These are phyloP conservation scores for Megalops atlanticus DNA, from an alignment of 2,113 vertebrate genomes.

Conservation along the genomic window DNA sequence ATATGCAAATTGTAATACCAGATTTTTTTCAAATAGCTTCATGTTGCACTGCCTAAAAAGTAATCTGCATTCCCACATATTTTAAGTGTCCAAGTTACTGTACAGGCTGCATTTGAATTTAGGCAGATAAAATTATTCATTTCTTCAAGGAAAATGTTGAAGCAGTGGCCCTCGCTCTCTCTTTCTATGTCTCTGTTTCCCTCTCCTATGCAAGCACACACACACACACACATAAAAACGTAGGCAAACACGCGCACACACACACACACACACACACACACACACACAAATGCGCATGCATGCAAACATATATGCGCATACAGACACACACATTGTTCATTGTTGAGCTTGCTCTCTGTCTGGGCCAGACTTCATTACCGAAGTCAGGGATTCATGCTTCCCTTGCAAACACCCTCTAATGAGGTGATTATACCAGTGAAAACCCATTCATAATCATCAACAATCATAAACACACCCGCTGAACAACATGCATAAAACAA, in stretches of 20 bases:
- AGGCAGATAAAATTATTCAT: neutral
- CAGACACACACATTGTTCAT: constrained; percentile 14
- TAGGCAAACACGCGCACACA: constrained; percentile 19
- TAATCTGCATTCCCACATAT: too few species aligned
- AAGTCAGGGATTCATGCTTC: neutral
- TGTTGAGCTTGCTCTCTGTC: neutral
- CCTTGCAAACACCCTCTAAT: neutral
- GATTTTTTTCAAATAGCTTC: too few species aligned
- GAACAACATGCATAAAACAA: constrained; percentile 41
- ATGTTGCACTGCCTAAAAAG: too few species aligned
- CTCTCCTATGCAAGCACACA: too few species aligned
- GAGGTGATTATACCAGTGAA: constrained; percentile 11
- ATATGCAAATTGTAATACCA: too few species aligned
- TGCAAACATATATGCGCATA: constrained; percentile 33
- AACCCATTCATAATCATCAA: neutral
- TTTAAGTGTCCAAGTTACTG: neutral
- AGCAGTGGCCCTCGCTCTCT: too few species aligned
- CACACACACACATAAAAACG: neutral
- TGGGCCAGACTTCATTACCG: constrained; percentile 7
- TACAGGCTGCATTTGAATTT: neutral
- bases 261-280: constrained; percentile 21
- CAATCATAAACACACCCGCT: neutral
- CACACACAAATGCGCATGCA: constrained; percentile 10
- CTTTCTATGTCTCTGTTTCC: too few species aligned
- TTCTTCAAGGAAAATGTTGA: too few species aligned